Evolutionary conservation across 2,888 invertebrate species (phyloP).

Genomic region (Ophion costatus): DNA sequence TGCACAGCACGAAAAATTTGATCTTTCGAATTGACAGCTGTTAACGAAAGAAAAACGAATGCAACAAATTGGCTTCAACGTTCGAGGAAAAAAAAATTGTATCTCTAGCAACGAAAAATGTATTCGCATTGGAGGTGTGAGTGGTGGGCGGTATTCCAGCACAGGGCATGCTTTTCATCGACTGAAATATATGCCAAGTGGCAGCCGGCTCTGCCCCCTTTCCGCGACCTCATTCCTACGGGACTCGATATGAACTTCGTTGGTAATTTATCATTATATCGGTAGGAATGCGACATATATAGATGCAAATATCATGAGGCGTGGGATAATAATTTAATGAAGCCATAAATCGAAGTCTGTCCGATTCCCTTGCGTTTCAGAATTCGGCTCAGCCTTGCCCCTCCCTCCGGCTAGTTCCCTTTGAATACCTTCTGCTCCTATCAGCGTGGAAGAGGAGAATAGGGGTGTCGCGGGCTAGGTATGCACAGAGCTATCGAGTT

Average conservation of each 20-base stretch:
- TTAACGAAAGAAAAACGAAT: background rate
- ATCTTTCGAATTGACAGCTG: background rate
- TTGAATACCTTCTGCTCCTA: background rate
- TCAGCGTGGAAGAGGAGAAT: background rate
- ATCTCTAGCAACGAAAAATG: too few relatives aligned
- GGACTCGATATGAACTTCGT: background rate
- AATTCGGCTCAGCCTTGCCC: constrained; percentile 38
- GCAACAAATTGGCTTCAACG: background rate
- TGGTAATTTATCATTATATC: background rate
- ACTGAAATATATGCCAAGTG: background rate
- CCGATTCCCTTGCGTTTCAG: constrained; percentile 47
- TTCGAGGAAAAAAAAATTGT: background rate
- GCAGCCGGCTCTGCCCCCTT: background rate
- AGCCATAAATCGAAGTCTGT: constrained; percentile 63
- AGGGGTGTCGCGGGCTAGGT: constrained; percentile 27
- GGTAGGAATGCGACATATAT: background rate
- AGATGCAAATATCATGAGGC: constrained; percentile 29
- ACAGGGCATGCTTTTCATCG: background rate
- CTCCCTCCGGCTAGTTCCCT: background rate
- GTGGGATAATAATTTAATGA: constrained; percentile 51
- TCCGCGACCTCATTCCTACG: background rate
- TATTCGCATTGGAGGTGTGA: too few relatives aligned
- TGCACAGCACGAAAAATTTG: background rate
- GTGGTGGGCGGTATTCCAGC: background rate
- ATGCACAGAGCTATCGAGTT: constrained; percentile 36